A percentile compares a stretch with the other conserved stretches of the same genome.
These are phyloP conservation scores for Zoanthus sansibaricus DNA, from an alignment of 92 coral and sea anemone species.

Conservation along the genomic window DNA sequence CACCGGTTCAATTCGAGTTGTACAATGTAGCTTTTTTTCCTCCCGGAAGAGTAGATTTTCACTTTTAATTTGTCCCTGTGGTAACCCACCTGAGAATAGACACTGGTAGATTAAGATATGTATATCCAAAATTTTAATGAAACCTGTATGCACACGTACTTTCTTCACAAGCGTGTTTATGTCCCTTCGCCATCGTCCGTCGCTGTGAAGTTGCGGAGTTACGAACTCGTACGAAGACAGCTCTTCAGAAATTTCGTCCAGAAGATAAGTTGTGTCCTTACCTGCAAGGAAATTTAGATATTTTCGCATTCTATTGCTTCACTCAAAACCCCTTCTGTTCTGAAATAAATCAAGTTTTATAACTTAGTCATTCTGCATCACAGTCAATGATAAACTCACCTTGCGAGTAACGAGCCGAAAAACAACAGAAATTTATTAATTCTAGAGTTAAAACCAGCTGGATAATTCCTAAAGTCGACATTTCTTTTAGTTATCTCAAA, in stretches of 20 bases:
- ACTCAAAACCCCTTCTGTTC: neutral
- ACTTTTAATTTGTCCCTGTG: constrained; percentile 18
- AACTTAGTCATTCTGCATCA: no score
- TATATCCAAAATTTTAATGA: neutral
- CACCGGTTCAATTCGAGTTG: constrained; percentile 32
- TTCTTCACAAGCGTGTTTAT: neutral
- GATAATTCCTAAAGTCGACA: neutral
- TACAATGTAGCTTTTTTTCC: constrained; percentile 10
- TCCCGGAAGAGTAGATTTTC: constrained; percentile 20
- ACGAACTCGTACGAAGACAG: constrained; percentile 57
- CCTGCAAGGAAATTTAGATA: neutral
- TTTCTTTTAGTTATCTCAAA: neutral
- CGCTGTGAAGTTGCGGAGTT: constrained; percentile 47
- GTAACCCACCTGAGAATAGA: constrained; percentile 12
- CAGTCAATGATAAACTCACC: neutral
- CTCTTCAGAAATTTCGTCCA: constrained; percentile 24
- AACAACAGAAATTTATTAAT: neutral
- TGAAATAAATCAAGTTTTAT: no score
- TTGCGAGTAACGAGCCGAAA: neutral
- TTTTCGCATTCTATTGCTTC: neutral
- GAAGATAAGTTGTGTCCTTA: neutral
- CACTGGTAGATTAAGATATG: neutral
- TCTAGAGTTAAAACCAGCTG: neutral
- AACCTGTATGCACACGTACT: constrained; percentile 2
- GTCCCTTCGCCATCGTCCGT: constrained; percentile 58